Evolutionary conservation across 2,797 vertebrate genomes (phyloP).

Genomic region (Girardinus metallicus): DNA sequence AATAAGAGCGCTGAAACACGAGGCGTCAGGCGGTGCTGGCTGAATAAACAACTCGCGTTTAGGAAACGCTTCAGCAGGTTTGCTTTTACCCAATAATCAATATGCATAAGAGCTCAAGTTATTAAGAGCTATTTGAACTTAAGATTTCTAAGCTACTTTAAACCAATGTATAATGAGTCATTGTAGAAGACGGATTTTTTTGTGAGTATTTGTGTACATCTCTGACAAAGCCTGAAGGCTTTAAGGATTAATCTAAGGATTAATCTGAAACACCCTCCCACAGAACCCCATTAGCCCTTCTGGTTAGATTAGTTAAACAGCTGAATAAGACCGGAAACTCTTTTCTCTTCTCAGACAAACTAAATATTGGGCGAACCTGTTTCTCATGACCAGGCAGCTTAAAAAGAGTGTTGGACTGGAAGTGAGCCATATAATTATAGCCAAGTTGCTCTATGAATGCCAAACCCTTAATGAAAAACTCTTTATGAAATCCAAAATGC

Average conservation of each 20-base stretch:
- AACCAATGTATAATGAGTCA: conserved; percentile 63
- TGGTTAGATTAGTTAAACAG: conserved; percentile 45
- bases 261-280: conserved; percentile 65
- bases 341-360: conserved; percentile 10
- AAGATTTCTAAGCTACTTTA: conserved; percentile 61
- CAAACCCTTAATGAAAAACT: conserved; percentile 17
- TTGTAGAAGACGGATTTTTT: conserved; percentile 59
- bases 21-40: conserved; percentile 31
- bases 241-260: conserved; percentile 72
- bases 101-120: conserved; percentile 65
- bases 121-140: conserved; percentile 67
- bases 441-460: conserved; percentile 39
- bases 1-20: conserved; percentile 63
- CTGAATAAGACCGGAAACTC: conserved; percentile 26
- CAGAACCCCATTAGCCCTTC: conserved; percentile 31
- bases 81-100: conserved; percentile 49
- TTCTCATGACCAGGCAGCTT: conserved; percentile 35
- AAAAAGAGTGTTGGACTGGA: conserved; percentile 28
- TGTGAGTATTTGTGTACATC: conserved; percentile 49
- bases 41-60: conserved; percentile 50
- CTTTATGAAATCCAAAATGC: conserved; percentile 3
- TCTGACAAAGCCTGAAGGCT: conserved; percentile 58
- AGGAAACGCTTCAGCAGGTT: conserved; percentile 42
- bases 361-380: not conserved
- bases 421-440: conserved; percentile 42